Percentiles rank a stretch among this genome's conserved stretches.
phyloP scores from a whole-genome alignment of 2,797 vertebrate genomes.

The Tinamus major region DNA sequence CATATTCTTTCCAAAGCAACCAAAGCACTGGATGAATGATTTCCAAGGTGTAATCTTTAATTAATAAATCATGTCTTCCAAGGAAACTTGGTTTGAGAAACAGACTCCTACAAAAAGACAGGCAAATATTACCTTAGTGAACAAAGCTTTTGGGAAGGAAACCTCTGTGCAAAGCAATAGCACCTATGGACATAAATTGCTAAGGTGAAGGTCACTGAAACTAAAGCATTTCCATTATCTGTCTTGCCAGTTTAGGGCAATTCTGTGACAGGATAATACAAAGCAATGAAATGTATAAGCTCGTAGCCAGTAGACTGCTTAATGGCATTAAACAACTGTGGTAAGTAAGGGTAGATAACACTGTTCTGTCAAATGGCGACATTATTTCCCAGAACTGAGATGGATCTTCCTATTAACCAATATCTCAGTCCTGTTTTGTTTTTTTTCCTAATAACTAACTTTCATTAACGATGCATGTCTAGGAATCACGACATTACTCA shows the following conservation, averaged over 20 bases:
- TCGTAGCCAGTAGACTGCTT: background rate
- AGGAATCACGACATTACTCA: background rate
- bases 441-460: background rate
- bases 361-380: background rate
- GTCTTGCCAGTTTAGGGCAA: background rate
- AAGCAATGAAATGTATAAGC: background rate
- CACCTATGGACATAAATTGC: background rate
- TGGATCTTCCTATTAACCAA: background rate
- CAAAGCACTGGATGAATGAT: background rate
- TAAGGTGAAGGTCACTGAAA: background rate
- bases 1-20: conserved; percentile 28
- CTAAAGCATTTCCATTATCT: background rate
- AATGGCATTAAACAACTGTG: background rate
- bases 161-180: background rate
- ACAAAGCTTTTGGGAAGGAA: background rate
- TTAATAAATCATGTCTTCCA: conserved; percentile 26
- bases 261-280: background rate
- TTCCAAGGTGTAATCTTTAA: conserved; percentile 44
- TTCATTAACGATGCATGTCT: background rate
- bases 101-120: background rate
- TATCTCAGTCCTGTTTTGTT: background rate
- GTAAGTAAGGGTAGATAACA: background rate
- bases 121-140: background rate
- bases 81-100: conserved; percentile 21
- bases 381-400: background rate